phyloP scores from a whole-genome alignment of 2,797 vertebrate species.

The Setipinna tenuifilis region DNA sequence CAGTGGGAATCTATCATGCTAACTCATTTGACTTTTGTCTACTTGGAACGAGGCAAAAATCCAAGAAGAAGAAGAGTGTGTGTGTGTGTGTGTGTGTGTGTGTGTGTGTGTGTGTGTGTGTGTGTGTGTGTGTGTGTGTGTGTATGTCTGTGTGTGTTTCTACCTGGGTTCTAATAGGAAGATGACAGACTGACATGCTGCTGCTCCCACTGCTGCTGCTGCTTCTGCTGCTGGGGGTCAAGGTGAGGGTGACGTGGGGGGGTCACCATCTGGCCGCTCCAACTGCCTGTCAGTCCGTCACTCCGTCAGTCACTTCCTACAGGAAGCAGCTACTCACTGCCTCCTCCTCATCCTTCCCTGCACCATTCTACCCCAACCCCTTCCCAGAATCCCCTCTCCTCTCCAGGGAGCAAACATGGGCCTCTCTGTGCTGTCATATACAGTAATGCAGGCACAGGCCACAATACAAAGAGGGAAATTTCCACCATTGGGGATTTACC shows the following conservation, averaged over 20 bases:
- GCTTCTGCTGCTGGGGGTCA: neutral
- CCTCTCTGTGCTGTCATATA: too few relatives aligned
- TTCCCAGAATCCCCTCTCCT: neutral
- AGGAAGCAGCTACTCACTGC: neutral
- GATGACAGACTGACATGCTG: neutral
- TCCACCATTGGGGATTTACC: neutral
- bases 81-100: slow-evolving; percentile 30
- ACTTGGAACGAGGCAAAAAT: neutral
- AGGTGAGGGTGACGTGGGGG: neutral
- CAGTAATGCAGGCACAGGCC: neutral
- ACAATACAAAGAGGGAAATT: neutral
- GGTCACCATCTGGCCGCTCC: neutral
- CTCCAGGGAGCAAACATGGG: neutral
- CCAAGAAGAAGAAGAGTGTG: slow-evolving; percentile 19
- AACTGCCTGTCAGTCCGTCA: neutral
- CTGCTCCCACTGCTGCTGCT: neutral
- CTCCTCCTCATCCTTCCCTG: neutral
- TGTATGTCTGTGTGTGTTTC: neutral
- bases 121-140: neutral
- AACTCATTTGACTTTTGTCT: neutral
- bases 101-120: slow-evolving; percentile 24
- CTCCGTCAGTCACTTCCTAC: neutral
- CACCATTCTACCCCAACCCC: neutral
- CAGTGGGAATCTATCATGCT: slow-evolving; percentile 2
- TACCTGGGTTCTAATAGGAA: neutral